A percentile compares a stretch with the other conserved stretches of the same genome.
Evolutionary conservation across 2,888 invertebrate genomes (phyloP).

Genomic region (Toxonevra muliebris): DNA sequence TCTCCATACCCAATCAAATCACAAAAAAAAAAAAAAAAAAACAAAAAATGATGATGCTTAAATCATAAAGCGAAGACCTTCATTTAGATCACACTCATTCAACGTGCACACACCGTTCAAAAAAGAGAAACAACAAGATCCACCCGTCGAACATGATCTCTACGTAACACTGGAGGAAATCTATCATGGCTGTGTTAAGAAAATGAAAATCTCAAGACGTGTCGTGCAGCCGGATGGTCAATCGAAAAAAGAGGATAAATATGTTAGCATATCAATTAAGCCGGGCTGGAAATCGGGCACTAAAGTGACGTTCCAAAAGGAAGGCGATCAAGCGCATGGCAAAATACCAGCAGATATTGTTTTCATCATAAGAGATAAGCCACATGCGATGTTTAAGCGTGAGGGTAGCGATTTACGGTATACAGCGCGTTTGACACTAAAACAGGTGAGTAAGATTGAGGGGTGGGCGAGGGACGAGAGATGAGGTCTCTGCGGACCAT

Average conservation of each 20-base stretch:
- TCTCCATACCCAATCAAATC: too few relatives aligned
- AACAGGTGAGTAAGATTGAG: constrained; percentile 76
- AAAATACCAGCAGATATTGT: constrained; percentile 97
- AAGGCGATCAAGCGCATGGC: constrained; percentile 93
- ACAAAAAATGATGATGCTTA: constrained; percentile 14
- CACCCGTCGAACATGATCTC: constrained; percentile 91
- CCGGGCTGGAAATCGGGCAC: constrained; percentile 99
- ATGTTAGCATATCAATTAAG: constrained; percentile 92
- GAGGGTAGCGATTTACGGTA: constrained; percentile 95
- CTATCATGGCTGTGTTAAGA: constrained; percentile 93
- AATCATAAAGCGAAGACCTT: constrained; percentile 59
- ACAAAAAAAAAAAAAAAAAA: background rate
- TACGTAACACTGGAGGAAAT: constrained; percentile 95
- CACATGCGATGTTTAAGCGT: constrained; percentile 88
- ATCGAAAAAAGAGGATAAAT: constrained; percentile 91
- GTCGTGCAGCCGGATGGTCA: constrained; percentile 87
- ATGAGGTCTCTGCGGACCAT: too few relatives aligned
- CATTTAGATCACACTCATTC: constrained; percentile 87
- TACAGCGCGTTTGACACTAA: constrained; percentile 86
- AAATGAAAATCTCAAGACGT: constrained; percentile 98
- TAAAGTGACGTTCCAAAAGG: constrained; percentile 96
- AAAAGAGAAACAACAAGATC: constrained; percentile 86
- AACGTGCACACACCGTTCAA: constrained; percentile 82
- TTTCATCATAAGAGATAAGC: constrained; percentile 95
- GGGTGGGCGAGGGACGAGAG: background rate